These are phyloP conservation scores for Apteryx owenii DNA, from an alignment of 2,113 vertebrate genomes.

Conservation along the genomic window DNA sequence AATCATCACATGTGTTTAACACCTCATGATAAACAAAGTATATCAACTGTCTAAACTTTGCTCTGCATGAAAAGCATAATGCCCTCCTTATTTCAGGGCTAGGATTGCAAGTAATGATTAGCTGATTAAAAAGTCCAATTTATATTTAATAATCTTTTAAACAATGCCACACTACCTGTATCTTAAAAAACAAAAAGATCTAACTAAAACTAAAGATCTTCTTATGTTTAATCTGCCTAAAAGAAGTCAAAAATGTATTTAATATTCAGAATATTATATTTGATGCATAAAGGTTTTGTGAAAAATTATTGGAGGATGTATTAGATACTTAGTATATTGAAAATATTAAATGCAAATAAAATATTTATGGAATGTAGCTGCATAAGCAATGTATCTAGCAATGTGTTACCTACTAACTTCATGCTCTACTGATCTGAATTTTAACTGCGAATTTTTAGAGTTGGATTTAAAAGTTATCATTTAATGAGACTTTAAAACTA, in stretches of 20 bases:
- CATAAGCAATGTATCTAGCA: not conserved
- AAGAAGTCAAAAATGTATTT: not conserved
- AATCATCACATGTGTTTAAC: not conserved
- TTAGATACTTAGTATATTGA: not conserved
- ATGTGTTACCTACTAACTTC: conserved; percentile 9
- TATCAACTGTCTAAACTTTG: not conserved
- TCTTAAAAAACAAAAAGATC: not conserved
- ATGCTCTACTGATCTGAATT: conserved; percentile 60
- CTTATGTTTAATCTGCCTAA: not conserved
- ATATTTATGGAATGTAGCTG: not conserved
- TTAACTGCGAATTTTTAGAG: conserved; percentile 52
- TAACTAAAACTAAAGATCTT: not conserved
- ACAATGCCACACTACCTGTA: not conserved
- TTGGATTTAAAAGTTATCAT: conserved; percentile 71
- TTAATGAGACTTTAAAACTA: conserved; percentile 74
- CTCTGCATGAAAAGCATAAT: not conserved
- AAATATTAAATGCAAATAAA: conserved; percentile 30
- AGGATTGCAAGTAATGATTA: not conserved
- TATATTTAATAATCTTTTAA: not conserved
- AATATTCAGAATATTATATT: not conserved
- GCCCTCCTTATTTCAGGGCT: not conserved
- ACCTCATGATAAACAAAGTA: not conserved
- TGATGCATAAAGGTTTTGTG: not conserved
- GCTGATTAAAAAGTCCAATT: not conserved
- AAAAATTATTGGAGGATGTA: not conserved